Evolutionary conservation across 1,140 invertebrate genomes (phyloP).

Genomic region (Orussus abietinus): DNA sequence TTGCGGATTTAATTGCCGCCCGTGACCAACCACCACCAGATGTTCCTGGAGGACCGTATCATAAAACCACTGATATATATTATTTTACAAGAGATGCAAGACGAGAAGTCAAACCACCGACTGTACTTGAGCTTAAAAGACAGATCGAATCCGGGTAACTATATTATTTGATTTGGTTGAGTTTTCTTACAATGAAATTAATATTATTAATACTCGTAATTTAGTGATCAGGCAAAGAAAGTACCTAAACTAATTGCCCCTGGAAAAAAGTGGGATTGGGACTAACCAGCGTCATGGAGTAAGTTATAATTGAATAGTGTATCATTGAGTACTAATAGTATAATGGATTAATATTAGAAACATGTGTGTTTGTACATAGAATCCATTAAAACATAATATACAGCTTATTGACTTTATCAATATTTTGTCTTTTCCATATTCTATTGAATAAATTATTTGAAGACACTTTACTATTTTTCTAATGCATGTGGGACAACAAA

Average conservation of each 20-base stretch:
- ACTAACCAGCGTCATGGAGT: not conserved
- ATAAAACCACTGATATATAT: constrained; percentile 73
- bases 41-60: constrained; percentile 70
- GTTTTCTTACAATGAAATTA: constrained; percentile 2
- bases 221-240: not conserved
- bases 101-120: constrained; percentile 66
- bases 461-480: no score
- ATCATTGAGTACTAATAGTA: not conserved
- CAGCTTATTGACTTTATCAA: no score
- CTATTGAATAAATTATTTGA: not conserved
- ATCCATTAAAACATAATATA: not conserved
- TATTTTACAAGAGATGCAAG: constrained; percentile 75
- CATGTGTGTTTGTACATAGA: not conserved
- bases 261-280: not conserved
- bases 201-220: not conserved
- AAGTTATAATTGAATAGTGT: not conserved
- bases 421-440: not conserved
- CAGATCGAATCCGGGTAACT: no score
- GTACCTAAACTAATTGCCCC: not conserved
- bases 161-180: no score
- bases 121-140: no score
- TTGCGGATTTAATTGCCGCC: constrained; percentile 58
- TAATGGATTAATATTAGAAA: not conserved
- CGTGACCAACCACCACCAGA: constrained; percentile 72
- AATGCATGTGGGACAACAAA: no score